Base-by-base conservation (phyloP, 2,888 invertebrate species). In the Fabriciana adippe region DNA sequence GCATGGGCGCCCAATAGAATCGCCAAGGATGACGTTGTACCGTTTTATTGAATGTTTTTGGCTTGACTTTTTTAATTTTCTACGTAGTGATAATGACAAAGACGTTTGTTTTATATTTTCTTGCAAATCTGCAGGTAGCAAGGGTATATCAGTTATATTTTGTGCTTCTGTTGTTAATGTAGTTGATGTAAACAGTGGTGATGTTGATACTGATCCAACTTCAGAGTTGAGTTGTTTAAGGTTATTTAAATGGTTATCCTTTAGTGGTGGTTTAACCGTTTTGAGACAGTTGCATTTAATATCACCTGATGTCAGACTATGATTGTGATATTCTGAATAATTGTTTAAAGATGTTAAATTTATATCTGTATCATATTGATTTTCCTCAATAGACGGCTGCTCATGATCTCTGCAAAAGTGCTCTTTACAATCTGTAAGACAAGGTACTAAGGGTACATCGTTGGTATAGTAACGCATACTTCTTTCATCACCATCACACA, bases 371-470 rank as follows among this genome's bases (percentile, higher is more conserved):
- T 48, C 26, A 31, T 48, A 48, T 59, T 16, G 59, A 31, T 47
- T 47, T 6, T 59, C 48, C 31, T n/a, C 47, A 2, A 1, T 13
- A 59, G 59, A 59, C 31, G 48, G 48, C n/a, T 59, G 26, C n/a
- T 48, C 59, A 48, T 59, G 47, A 26, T 59, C 59, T 26, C 16
- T 59, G n/a, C 47, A 48, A 48, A 47, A 47, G 16, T 59, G 59
- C 13, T 59, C 59, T 59, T 59, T 59, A 26, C 26, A 48, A 16
- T 59, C 59, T 48, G 59, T 47, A n/a, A 59, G 59, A 48, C 59
- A 59, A 13, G 59, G 47, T 4, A 48, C 57, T 48, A 26, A 31
- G 15, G 48, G 13, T 48, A 26, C 13, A 31, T 48, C 6, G 31
- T 48, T 48, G 16, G 15, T 57, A 47, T 47, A 18, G 18, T 18